Base-by-base conservation (phyloP, 2,888 invertebrate genomes). In the Drosophila tanythrix region DNA sequence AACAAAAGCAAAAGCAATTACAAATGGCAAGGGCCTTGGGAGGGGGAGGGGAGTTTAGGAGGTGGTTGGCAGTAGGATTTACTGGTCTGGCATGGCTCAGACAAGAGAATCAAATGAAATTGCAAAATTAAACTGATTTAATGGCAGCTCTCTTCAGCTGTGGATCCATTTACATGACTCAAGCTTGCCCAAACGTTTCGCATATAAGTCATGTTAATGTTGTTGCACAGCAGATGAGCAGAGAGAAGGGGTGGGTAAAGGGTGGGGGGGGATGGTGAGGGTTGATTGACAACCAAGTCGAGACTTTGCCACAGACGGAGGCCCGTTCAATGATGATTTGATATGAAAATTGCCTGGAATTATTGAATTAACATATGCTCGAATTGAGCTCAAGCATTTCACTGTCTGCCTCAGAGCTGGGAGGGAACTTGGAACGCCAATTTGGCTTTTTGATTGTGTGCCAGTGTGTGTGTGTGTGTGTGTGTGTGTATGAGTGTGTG, bases 301-400 rank as follows among this genome's bases (percentile, higher is more conserved):
- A 60, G 70, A 69, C 70, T 52, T 29, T 46, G 50, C 48, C 68
- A 60, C 80, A 74, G 68, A 78, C 83, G 55, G 68, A 78, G 83
- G 82, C 63, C 51, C 68, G 43, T 69, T 81, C 74, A 64, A 67
- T 67, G 81, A 79, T 79, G 82, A 83, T 86, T 87, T 89, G 81
- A 85, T 89, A 89, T 90, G 89, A 89, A 89, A 91, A 89, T 89
- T 91, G 85, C 81, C 88, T 82, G 89, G 90, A 91, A 91, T 89
- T 89, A 89, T 89, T 89, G 89, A 90, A 91, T 89, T 91, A 89
- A 83, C 89, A 83, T 89, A 87, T 89, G 90, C 90, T 81, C 78
- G 83, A 88, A 79, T 83, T 89, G 85, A 88, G 85, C 75, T 61
- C 73, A 81, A 88, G 88, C 79, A 90, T 88, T 84, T 76, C 68